These are phyloP conservation scores for Plutomurus gul DNA, from an alignment of 1,140 invertebrate genomes.

Conservation along the genomic window DNA sequence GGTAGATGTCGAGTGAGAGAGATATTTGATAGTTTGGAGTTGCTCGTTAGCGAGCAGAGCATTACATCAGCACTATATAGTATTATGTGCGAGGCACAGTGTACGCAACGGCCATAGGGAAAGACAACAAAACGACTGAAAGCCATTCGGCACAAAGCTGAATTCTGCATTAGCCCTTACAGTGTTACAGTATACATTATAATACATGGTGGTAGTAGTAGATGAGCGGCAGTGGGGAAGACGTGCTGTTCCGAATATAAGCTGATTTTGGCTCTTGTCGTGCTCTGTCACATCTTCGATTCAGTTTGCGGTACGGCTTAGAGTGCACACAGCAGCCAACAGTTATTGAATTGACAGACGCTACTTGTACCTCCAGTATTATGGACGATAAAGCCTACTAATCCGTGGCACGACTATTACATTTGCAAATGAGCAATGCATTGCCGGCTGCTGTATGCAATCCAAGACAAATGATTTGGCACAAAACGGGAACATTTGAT, in stretches of 20 bases:
- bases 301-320: background rate
- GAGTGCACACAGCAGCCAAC: background rate
- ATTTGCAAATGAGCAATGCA: background rate
- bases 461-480: background rate
- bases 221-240: too few species aligned
- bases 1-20: too few species aligned
- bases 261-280: background rate
- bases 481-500: background rate
- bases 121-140: background rate
- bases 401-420: background rate
- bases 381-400: background rate
- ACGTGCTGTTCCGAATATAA: background rate
- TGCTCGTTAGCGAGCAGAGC: too few species aligned
- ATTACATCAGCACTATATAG: too few species aligned
- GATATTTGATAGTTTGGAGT: too few species aligned
- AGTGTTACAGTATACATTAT: background rate
- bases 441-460: background rate
- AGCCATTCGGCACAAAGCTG: conserved; percentile 17
- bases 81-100: too few species aligned
- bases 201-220: too few species aligned
- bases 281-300: background rate
- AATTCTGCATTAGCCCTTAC: background rate
- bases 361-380: background rate
- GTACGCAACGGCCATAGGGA: too few species aligned
- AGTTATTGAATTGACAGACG: background rate